Conservation (phyloP, 2,888 invertebrate species). For the Hirtodrosophila alboralis region DNA sequence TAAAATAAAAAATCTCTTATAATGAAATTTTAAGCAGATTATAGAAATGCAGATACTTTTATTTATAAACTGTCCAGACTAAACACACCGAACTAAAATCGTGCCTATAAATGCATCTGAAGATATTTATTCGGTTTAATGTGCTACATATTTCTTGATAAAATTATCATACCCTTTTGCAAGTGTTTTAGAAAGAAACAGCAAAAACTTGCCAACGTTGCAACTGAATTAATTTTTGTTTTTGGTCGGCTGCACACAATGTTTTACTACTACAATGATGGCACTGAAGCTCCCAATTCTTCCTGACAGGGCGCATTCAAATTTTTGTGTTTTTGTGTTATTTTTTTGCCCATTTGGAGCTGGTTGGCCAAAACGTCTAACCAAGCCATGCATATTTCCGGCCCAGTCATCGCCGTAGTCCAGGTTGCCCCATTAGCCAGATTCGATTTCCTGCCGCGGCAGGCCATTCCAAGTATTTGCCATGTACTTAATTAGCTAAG, state of each 20-base stretch:
- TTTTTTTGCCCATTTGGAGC: slow-evolving; percentile 62
- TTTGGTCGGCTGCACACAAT: slow-evolving; percentile 66
- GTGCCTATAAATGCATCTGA: not conserved
- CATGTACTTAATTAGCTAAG: slow-evolving; percentile 62
- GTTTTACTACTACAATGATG: slow-evolving; percentile 9
- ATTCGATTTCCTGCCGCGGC: slow-evolving; percentile 64
- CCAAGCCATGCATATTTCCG: slow-evolving; percentile 78
- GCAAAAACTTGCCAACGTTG: slow-evolving; percentile 35
- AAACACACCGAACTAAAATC: too few relatives aligned
- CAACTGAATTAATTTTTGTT: slow-evolving; percentile 65
- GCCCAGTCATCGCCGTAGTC: slow-evolving; percentile 45
- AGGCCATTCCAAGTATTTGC: slow-evolving; percentile 66
- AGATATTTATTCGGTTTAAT: too few relatives aligned
- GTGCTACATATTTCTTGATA: not conserved
- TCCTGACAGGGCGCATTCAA: slow-evolving; percentile 73
- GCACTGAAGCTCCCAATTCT: slow-evolving; percentile 51
- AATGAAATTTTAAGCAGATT: too few relatives aligned
- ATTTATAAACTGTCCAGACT: too few relatives aligned
- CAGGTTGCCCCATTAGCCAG: slow-evolving; percentile 50
- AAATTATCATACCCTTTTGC: not conserved
- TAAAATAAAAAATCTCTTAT: too few relatives aligned
- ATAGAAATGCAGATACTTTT: too few relatives aligned
- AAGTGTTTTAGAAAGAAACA: slow-evolving; percentile 13
- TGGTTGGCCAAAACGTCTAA: slow-evolving; percentile 51
- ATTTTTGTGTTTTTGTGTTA: too few relatives aligned